Percentiles rank a stretch among this genome's conserved stretches.
phyloP scores from a whole-genome alignment of 2,797 vertebrate genomes.

The Sciurus vulgaris region DNA sequence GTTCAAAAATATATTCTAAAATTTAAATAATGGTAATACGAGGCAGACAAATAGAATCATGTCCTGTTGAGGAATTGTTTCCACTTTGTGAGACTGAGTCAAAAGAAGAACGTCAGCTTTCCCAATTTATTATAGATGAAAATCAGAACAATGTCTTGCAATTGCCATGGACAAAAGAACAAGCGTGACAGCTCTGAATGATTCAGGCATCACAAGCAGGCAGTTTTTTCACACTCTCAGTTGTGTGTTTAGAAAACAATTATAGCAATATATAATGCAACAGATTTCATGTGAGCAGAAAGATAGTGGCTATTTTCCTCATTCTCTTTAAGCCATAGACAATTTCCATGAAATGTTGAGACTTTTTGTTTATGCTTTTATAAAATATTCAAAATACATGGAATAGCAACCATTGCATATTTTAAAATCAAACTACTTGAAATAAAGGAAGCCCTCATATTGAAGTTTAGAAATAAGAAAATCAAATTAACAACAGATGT shows the following conservation, averaged over 20 bases:
- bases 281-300: slow-evolving; percentile 36
- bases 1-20: not conserved
- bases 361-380: slow-evolving; percentile 17
- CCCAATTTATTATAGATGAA: slow-evolving; percentile 33
- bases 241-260: slow-evolving; percentile 12
- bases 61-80: not conserved
- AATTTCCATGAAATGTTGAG: not conserved
- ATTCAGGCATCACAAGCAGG: not conserved
- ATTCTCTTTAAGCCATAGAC: not conserved
- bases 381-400: not conserved
- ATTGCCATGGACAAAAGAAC: not conserved
- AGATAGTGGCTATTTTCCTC: not conserved
- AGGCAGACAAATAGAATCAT: slow-evolving; percentile 27
- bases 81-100: slow-evolving; percentile 59
- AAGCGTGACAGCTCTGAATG: not conserved
- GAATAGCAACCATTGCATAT: not conserved
- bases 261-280: not conserved
- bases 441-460: not conserved
- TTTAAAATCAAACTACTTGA: slow-evolving; percentile 41
- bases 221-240: not conserved
- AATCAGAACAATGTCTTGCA: not conserved
- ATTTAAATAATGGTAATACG: slow-evolving; percentile 9
- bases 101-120: slow-evolving; percentile 44
- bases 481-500: not conserved
- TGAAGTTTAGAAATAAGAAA: slow-evolving; percentile 20